These are phyloP conservation scores for Miltochrista miniata DNA, from an alignment of 2,888 invertebrate genomes.

Conservation along the genomic window DNA sequence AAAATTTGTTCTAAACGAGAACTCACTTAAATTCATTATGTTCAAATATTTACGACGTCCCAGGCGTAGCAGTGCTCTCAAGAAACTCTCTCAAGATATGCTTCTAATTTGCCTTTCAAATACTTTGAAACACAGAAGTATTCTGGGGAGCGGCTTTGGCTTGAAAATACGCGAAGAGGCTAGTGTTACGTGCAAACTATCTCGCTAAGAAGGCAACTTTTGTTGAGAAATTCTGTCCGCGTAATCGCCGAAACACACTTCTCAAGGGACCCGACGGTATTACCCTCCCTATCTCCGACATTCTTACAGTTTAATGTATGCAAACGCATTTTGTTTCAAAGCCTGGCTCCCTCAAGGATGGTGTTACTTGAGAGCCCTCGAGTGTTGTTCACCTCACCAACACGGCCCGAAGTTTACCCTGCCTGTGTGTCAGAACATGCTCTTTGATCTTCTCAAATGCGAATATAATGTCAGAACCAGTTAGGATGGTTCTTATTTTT, in stretches of 20 bases:
- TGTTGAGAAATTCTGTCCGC: slow-evolving; percentile 76
- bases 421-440: slow-evolving; percentile 73
- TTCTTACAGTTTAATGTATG: slow-evolving; percentile 84
- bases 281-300: slow-evolving; percentile 79
- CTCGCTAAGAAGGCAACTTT: slow-evolving; percentile 68
- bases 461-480: slow-evolving; percentile 79
- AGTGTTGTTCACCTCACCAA: slow-evolving; percentile 64
- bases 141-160: slow-evolving; percentile 70
- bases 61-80: slow-evolving; percentile 45
- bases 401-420: slow-evolving; percentile 63
- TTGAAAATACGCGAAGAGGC: slow-evolving; percentile 74
- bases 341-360: slow-evolving; percentile 77
- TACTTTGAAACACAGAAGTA: slow-evolving; percentile 77
- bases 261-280: slow-evolving; percentile 65
- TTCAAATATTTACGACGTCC: slow-evolving; percentile 67
- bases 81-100: slow-evolving; percentile 63
- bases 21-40: slow-evolving; percentile 55
- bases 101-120: slow-evolving; percentile 81
- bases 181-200: slow-evolving; percentile 80
- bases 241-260: slow-evolving; percentile 81
- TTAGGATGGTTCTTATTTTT: slow-evolving; percentile 65
- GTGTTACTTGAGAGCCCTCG: slow-evolving; percentile 73
- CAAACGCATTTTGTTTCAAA: slow-evolving; percentile 84
- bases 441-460: slow-evolving; percentile 82
- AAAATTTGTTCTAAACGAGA: slow-evolving; percentile 35